Percentiles rank a stretch among this genome's conserved stretches.
phyloP scores from a whole-genome alignment of 2,113 vertebrate species.

The Macrotus californicus region DNA sequence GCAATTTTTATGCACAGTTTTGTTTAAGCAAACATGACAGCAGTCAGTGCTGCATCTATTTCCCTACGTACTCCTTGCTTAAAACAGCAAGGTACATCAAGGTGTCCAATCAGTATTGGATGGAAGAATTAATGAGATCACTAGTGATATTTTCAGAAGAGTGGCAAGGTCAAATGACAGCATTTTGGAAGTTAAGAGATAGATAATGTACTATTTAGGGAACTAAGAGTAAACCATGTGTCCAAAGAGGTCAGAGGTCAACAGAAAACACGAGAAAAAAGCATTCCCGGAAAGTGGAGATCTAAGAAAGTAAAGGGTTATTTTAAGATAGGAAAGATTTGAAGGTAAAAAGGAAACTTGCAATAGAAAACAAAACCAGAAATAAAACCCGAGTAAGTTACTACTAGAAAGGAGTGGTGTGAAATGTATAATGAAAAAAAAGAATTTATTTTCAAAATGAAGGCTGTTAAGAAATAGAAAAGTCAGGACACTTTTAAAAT shows the following conservation, averaged over 20 bases:
- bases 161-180: neutral
- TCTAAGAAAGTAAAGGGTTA: neutral
- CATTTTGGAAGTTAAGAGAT: neutral
- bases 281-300: neutral
- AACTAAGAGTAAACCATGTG: neutral
- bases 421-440: neutral
- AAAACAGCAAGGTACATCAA: neutral
- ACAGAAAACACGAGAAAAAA: neutral
- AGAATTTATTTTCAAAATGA: neutral
- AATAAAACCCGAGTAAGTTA: neutral
- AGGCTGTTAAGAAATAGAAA: neutral
- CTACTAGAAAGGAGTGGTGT: neutral
- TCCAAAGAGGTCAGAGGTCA: neutral
- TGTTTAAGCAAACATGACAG: neutral
- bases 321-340: neutral
- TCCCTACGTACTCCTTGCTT: neutral
- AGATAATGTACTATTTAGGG: neutral
- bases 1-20: neutral
- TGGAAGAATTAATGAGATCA: neutral
- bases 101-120: neutral
- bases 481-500: neutral
- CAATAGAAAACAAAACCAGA: neutral
- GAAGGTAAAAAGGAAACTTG: neutral
- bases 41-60: fast-evolving
- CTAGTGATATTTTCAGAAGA: neutral